Evolutionary conservation across 2,888 invertebrate genomes (phyloP), one percentile per base, ranked within the genome.

Genomic region (Callyntrura sp.): DNA sequence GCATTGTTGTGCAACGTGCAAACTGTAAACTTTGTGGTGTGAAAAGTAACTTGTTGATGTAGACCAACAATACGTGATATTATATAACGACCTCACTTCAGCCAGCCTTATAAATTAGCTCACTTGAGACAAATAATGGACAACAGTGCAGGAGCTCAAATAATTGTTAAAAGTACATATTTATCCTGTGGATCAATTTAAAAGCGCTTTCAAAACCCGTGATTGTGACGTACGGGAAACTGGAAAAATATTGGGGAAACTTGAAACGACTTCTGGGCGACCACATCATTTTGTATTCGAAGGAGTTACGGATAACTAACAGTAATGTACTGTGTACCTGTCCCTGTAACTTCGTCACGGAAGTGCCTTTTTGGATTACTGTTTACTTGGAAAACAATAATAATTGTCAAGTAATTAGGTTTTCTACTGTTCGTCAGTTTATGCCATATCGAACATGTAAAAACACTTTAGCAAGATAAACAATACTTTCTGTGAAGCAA

Each of bases 161-260:
- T 35, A 35, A 35, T 35, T 35, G 6, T 5, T 4, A 55, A 55
- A 1, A 55, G 17, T 3, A 23, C 60, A 20, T 60, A n/a, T 35
- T 6, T 35, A 4, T 35, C 35, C 35, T 35, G 35, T 57, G 35
- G 35, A 35, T 35, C 35, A 35, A 35, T 35, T 35, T 35, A 35
- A 35, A 35, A 35, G 35, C 35, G 35, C 35, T 35, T 35, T 35
- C 35, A 35, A 35, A 2, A 60, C n/a, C 60, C 23, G n/a, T 1
- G 23, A n/a, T 60, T 23, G 25, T 28, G 6, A 20, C n/a, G n/a
- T n/a, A n/a, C n/a, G 0, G 6, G 43, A 81, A 23, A 25, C 23
- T 4, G 14, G 17, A 55, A 70, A 14, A 17, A 65, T 20, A 23
- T 25, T 78, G 85, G 85, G 85, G 85, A 62, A 85, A 85, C n/a